phyloP scores from a whole-genome alignment of 2,888 invertebrate genomes.

The Amiota mariae region DNA sequence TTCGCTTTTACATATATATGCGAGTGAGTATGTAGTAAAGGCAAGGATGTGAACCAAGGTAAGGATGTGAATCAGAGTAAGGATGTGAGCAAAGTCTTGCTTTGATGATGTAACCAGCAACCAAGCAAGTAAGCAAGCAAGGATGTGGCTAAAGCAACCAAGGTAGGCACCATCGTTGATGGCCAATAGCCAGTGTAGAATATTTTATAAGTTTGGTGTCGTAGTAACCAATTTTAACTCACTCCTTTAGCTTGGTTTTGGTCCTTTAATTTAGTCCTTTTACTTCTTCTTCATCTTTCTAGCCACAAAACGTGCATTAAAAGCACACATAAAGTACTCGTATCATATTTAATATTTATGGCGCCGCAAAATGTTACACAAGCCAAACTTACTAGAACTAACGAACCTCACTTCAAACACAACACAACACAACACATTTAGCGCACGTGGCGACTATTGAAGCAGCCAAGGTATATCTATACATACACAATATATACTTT shows the following conservation, averaged over 20 bases:
- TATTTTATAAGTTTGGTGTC: constrained; percentile 62
- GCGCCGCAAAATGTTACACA: constrained; percentile 51
- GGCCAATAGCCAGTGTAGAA: constrained; percentile 65
- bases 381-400: constrained; percentile 27
- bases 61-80: too few relatives aligned
- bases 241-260: too few relatives aligned
- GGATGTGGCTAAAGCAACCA: constrained; percentile 63
- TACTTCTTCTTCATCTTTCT: neutral
- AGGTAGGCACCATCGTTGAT: constrained; percentile 38
- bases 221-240: too few relatives aligned
- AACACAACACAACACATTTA: too few relatives aligned
- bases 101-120: constrained; percentile 41
- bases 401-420: neutral
- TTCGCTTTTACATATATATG: too few relatives aligned
- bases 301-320: constrained; percentile 23
- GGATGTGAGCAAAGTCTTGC: too few relatives aligned
- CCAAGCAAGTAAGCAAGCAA: constrained; percentile 58
- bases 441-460: neutral
- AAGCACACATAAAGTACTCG: constrained; percentile 51
- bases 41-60: too few relatives aligned
- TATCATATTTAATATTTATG: constrained; percentile 70
- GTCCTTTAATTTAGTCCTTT: too few relatives aligned
- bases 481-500: too few relatives aligned
- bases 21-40: too few relatives aligned
- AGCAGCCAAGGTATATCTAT: too few relatives aligned